phyloP scores from a whole-genome alignment of 2,113 vertebrate genomes.

The Melanerpes aurifrons region DNA sequence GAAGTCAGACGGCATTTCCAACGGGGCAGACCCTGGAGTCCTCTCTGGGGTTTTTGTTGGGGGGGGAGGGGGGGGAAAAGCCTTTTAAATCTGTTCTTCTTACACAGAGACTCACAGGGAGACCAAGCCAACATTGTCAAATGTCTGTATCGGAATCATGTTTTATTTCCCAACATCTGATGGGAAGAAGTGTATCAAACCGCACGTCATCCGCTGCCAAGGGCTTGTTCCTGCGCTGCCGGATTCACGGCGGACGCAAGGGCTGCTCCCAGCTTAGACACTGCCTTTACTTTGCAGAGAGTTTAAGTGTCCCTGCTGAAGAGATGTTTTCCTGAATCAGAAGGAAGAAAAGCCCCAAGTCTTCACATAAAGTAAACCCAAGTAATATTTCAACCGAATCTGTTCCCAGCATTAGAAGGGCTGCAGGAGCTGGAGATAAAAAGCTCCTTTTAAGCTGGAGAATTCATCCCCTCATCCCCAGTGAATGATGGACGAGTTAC shows the following conservation, averaged over 20 bases:
- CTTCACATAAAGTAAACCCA: background rate
- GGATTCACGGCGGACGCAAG: background rate
- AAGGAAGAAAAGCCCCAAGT: background rate
- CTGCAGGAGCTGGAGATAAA: background rate
- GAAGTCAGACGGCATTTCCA: background rate
- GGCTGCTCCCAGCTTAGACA: background rate
- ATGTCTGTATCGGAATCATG: background rate
- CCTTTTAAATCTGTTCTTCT: background rate
- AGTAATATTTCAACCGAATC: background rate
- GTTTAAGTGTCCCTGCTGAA: background rate
- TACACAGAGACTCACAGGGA: background rate
- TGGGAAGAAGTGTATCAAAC: background rate
- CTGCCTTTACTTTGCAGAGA: background rate
- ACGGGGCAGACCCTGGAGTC: background rate
- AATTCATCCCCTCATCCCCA: background rate
- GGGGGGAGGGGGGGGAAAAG: background rate
- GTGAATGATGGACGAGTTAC: background rate
- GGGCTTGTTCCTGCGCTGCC: background rate
- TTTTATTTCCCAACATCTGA: background rate
- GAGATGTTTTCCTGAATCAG: background rate
- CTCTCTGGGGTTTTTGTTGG: background rate
- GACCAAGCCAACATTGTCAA: background rate
- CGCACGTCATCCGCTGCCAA: background rate
- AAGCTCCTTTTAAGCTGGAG: constrained; percentile 12
- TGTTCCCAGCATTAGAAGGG: background rate